Base-by-base conservation (phyloP, 2,113 vertebrate species). In the Struthidea cinerea region DNA sequence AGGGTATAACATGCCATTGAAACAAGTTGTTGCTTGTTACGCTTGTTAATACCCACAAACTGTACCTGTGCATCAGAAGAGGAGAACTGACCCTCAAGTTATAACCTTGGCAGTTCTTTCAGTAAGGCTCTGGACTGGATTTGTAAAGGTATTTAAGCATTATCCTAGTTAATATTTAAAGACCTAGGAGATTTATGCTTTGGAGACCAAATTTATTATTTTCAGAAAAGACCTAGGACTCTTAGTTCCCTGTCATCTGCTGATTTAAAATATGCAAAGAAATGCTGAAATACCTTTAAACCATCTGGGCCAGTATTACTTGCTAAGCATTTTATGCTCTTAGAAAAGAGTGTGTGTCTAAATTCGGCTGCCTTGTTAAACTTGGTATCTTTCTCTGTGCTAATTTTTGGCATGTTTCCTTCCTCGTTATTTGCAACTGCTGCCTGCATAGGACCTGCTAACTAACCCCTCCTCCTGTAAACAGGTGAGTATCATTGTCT, bases 401-500 rank as follows among this genome's bases (percentile, higher is more conserved):
- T 98, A 98, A 98, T 71, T 87, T 97, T 98, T 96, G 97, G 99
- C 98, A 98, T 98, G 97, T 98, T 98, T 98, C 98, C 97, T 98
- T 98, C 98, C 97, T 96, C 33, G 68, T 98, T 98, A 97, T 97
- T 98, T 98, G 96, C 52, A 96, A 97, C 97, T 98, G 98, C 96
- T 98, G 97, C 96, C 98, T 98, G 97, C 97, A 96, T 98, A 99
- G 99, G 99, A 99, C 97, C 98, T 99, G 98, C 98, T 99, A 98
- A 99, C 98, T 99, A 99, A 99, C 98, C 98, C 98, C 84, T 96
- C 96, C 97, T 98, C 98, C 97, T 99, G 98, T 97, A 99, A 98
- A 97, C 98, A 99, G 99, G 99, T 99, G 97, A 99, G 99, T 99
- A 96, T 73, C 41, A 46, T 41, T 82, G 44, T 94, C 91, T 95